Base-by-base conservation (phyloP, 2,888 invertebrate species). In the Cantharis flavilabris region DNA sequence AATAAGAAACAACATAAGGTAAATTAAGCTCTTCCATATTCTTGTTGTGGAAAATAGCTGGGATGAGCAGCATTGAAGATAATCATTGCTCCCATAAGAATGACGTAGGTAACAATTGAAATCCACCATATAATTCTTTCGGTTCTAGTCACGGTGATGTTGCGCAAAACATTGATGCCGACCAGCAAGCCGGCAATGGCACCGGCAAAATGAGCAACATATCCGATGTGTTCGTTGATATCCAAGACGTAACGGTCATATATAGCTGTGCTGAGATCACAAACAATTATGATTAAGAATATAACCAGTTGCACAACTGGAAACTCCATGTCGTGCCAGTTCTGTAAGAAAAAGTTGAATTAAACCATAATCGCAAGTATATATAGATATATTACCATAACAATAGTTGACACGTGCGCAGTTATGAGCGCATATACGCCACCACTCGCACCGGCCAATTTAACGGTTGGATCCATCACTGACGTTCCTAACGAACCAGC, bases 281-380 rank as follows among this genome's bases (percentile, higher is more conserved):
- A 93, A 0, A 90, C 92, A 4, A 95, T 95, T 80, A 98, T 91
- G 9, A 97, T 87, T 0, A 97, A 83, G 86, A 99, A 96, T 18
- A 97, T 92, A 9, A 95, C 86, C 23, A 98, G 90, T 84, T 98
- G 96, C 9, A 96, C 90, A 81, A 95, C 91, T 1, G 97, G 97
- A 86, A 94, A 97, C 85, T 98, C 96, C 99, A 99, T 99, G 89
- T 99, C 97, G 14, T 92, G 91, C 96, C 98, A 99, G 88, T 99
- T 99, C 65, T 67, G n/a, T 3, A n/a, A 67, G 3, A 26, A 65
- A 23, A 67, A 2, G n/a, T n/a, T 23, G 1, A 0, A 18, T 18
- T 64, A 23, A 23, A 16, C 16, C 16, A 16, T 16, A 16, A 16
- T 16, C 16, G n/a, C n/a, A n/a, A n/a, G n/a, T n/a, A n/a, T n/a